Evolutionary conservation across 2,113 vertebrate species (phyloP).

Genomic region (Grantiella picta): DNA sequence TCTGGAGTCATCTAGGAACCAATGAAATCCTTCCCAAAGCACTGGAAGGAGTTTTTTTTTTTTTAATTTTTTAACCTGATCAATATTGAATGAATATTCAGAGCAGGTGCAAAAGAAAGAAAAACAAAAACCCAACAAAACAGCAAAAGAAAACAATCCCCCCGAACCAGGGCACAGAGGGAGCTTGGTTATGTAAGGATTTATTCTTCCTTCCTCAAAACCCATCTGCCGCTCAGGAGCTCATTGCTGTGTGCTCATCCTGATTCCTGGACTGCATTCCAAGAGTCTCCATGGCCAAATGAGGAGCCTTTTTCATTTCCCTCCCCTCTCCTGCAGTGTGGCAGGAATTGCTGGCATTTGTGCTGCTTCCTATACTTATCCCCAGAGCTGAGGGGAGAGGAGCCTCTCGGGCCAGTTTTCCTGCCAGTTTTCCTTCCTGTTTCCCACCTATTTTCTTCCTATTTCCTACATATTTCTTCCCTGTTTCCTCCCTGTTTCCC

Average conservation of each 20-base stretch:
- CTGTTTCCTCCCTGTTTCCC: fast-evolving
- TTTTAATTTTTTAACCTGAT: background rate
- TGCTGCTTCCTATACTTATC: background rate
- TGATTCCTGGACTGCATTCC: background rate
- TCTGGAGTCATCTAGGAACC: background rate
- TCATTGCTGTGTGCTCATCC: background rate
- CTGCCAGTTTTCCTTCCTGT: background rate
- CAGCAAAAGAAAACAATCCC: background rate
- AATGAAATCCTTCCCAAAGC: background rate
- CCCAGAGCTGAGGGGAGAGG: background rate
- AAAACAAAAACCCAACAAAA: background rate
- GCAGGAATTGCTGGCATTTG: slow-evolving; percentile 21
- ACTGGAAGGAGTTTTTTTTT: background rate
- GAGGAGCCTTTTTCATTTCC: background rate
- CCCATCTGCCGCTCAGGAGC: background rate
- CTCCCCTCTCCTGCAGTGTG: background rate
- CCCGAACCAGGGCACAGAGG: background rate
- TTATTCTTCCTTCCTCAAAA: background rate
- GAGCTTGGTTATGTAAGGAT: background rate
- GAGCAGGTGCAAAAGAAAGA: background rate
- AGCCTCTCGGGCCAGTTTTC: background rate
- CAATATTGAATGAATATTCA: background rate
- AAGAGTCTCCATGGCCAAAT: background rate
- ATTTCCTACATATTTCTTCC: fast-evolving
- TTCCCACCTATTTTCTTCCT: no score